Evolutionary conservation across 2,113 vertebrate genomes (phyloP), one percentile per base, ranked within the genome.

Genomic region (Ovis aries): DNA sequence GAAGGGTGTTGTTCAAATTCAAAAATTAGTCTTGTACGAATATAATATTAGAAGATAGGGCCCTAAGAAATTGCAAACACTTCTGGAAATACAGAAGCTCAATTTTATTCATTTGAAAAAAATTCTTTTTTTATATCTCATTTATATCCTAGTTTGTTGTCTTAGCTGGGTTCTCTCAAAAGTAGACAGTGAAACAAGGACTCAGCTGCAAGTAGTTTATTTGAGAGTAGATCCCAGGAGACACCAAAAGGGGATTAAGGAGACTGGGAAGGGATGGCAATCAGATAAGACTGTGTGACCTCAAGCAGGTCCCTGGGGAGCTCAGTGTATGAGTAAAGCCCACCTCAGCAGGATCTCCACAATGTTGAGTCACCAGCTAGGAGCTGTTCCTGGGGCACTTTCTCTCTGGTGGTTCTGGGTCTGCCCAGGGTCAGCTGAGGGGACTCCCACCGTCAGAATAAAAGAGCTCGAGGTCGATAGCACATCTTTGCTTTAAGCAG

Each of bases 331-430:
- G 7, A 36, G 50, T 11, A 74, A 31, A 43, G 57, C 0, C 0
- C 3, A 13, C 3, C 9, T 33, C 25, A 83, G 11, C 25, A 11
- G 74, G 45, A 57, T 21, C 6, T 62, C 71, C 64, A 25, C 1
- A 27, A 59, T n/a, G 5, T 0, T 2, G 9, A 7, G n/a, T 27
- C 2, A 43, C 11, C 21, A 14, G 5, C 8, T 27, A 14, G 21
- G 13, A 33, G 55, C 33, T 57, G 62, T 52, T 95, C 29, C 19
- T 21, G 50, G 55, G 52, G 6, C 1, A 27, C 6, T 88, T 6
- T 59, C 27, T 14, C 8, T 84, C 67, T 36, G 43, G 33, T 16
- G 88, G 31, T 78, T 67, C n/a, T 33, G 19, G 59, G 59, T 7
- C 55, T 59, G 8, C 17, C 6, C 2, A 12, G 7, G 21, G 25